Percentiles rank a stretch among this genome's conserved stretches.
Conservation (phyloP, 2,888 invertebrate genomes). For the Drosophila phalerata region DNA sequence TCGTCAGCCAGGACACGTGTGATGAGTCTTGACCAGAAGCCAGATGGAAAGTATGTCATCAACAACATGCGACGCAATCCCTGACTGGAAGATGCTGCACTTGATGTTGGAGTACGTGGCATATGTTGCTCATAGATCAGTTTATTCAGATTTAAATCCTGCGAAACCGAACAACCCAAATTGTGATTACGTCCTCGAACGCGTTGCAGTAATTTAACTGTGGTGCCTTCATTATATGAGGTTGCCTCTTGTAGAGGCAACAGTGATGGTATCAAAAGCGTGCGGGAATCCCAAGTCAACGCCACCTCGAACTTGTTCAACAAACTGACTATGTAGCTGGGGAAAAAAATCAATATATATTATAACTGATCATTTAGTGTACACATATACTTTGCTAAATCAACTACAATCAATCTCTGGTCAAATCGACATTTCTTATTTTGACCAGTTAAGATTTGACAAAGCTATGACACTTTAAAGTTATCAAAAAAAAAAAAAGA, state of each 20-base stretch:
- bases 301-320: slow-evolving; percentile 99
- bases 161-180: slow-evolving; percentile 82
- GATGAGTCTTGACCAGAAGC: slow-evolving; percentile 98
- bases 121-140: slow-evolving; percentile 75
- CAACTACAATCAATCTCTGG: no score
- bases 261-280: slow-evolving; percentile 95
- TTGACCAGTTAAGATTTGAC: not conserved
- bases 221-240: slow-evolving; percentile 80
- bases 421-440: not conserved
- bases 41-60: slow-evolving; percentile 98
- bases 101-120: slow-evolving; percentile 34
- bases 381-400: no score
- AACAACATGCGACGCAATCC: slow-evolving; percentile 90
- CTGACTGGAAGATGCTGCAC: slow-evolving; percentile 35
- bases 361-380: no score
- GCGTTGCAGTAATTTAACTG: slow-evolving; percentile 84
- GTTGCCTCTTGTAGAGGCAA: slow-evolving; percentile 92
- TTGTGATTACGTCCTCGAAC: slow-evolving; percentile 79
- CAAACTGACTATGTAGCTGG: slow-evolving; percentile 94
- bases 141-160: slow-evolving; percentile 82
- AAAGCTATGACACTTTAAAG: not conserved
- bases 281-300: slow-evolving; percentile 96
- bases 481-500: not conserved
- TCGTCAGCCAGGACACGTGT: slow-evolving; percentile 97
- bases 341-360: slow-evolving; percentile 9